These are phyloP conservation scores for Orthonychiurus folsomi DNA, from an alignment of 2,888 invertebrate genomes.

Conservation along the genomic window DNA sequence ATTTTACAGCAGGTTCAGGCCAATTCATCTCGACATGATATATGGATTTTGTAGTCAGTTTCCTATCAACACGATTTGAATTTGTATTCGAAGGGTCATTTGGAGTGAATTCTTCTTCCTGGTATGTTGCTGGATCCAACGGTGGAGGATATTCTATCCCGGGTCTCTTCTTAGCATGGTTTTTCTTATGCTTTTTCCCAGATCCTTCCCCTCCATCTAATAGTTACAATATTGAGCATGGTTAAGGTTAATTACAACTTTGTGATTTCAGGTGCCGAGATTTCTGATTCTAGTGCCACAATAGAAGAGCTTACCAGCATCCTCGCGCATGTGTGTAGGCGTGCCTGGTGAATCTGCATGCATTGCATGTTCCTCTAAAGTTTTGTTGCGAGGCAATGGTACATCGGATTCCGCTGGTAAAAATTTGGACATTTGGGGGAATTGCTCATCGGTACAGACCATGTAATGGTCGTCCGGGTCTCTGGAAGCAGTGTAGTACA, in stretches of 20 bases:
- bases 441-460: slow-evolving; percentile 37
- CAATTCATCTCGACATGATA: slow-evolving; percentile 50
- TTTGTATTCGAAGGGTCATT: slow-evolving; percentile 4
- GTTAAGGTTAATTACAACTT: too few species aligned
- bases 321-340: too few species aligned
- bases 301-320: too few species aligned
- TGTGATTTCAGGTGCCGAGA: too few species aligned
- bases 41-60: slow-evolving; percentile 5
- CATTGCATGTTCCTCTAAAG: slow-evolving; percentile 45
- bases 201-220: too few species aligned
- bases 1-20: slow-evolving; percentile 49
- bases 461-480: slow-evolving; percentile 36
- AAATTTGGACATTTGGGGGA: slow-evolving; percentile 38
- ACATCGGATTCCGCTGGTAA: slow-evolving; percentile 45
- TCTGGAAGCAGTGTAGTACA: slow-evolving; percentile 46
- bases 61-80: not conserved
- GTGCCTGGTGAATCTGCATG: not conserved
- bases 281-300: too few species aligned
- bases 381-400: slow-evolving; percentile 48
- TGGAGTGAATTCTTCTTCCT: not conserved
- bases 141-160: slow-evolving; percentile 26
- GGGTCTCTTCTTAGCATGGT: slow-evolving; percentile 38
- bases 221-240: not conserved
- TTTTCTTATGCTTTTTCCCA: slow-evolving; percentile 18
- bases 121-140: slow-evolving; percentile 12